phyloP scores from a whole-genome alignment of 2,797 vertebrate species.

The Sebastiscus tertius region DNA sequence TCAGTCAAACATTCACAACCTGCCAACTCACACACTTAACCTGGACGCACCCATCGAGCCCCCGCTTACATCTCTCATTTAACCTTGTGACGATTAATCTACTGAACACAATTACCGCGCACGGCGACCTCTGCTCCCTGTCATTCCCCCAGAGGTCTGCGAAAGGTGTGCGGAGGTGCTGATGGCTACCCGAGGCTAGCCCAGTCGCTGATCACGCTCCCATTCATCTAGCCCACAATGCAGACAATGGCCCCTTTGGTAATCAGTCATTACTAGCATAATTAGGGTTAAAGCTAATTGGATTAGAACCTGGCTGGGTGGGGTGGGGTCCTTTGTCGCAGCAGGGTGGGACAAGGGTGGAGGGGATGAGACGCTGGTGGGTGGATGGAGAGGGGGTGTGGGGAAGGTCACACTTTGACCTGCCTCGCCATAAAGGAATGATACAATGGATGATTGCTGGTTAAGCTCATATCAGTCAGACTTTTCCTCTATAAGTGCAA shows the following conservation, averaged over 20 bases:
- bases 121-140: slow-evolving; percentile 54
- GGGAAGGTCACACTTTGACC: slow-evolving; percentile 43
- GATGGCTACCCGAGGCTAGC: slow-evolving; percentile 71
- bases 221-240: slow-evolving; percentile 58
- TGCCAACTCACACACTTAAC: slow-evolving; percentile 65
- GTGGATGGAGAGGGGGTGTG: neutral
- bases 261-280: slow-evolving; percentile 76
- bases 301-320: slow-evolving; percentile 64
- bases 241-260: slow-evolving; percentile 69
- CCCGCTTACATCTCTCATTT: slow-evolving; percentile 55
- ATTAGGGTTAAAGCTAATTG: slow-evolving; percentile 77
- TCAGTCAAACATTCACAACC: slow-evolving; percentile 67
- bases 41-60: slow-evolving; percentile 54
- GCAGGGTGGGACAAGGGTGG: neutral
- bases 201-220: slow-evolving; percentile 61
- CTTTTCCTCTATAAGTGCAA: neutral
- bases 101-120: slow-evolving; percentile 64
- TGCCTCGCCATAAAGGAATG: slow-evolving; percentile 1
- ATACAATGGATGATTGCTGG: slow-evolving; percentile 5
- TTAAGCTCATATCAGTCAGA: neutral
- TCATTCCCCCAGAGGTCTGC: slow-evolving; percentile 51
- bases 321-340: slow-evolving; percentile 58
- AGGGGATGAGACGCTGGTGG: slow-evolving; percentile 6
- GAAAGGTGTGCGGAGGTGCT: slow-evolving; percentile 68
- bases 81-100: slow-evolving; percentile 71